A percentile compares a stretch with the other conserved stretches of the same genome.
Conservation (phyloP, 2,113 vertebrate species). For the Eupsittula cactorum region DNA sequence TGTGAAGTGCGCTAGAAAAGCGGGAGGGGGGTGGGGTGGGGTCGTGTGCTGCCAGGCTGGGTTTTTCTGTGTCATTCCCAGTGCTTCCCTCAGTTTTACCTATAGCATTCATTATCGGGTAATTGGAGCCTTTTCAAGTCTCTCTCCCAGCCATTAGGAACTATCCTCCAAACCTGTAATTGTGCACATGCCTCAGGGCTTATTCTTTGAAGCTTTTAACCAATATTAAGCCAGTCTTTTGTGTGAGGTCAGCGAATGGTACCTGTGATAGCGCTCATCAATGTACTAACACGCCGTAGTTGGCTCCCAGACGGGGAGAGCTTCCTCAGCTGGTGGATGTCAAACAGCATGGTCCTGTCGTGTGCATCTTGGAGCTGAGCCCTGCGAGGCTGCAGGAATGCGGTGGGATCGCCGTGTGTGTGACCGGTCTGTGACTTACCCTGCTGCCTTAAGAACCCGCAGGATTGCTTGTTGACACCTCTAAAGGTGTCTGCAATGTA, state of each 20-base stretch:
- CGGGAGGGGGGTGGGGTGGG: neutral
- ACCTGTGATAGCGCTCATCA: neutral
- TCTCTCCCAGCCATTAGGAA: neutral
- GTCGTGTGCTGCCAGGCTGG: rapidly evolving
- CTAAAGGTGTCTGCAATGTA: neutral
- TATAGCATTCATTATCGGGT: rapidly evolving
- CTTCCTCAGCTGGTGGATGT: rapidly evolving
- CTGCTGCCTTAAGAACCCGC: neutral
- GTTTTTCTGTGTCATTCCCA: rapidly evolving
- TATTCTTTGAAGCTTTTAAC: neutral
- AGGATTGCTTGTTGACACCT: neutral
- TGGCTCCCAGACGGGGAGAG: neutral
- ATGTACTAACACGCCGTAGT: no score
- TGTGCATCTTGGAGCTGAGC: neutral
- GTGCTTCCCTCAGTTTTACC: neutral
- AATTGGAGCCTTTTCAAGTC: neutral
- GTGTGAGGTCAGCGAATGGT: neutral
- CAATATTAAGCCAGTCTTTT: no score
- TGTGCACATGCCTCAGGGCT: neutral
- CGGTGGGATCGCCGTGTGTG: neutral
- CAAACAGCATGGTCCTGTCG: rapidly evolving
- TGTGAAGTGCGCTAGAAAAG: neutral
- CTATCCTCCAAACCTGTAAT: neutral
- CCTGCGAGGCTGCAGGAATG: neutral
- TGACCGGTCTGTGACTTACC: neutral